Percentiles rank a stretch among this genome's conserved stretches.
Evolutionary conservation across 1,140 invertebrate species (phyloP).

Genomic region (Trinorchestia longiramus): DNA sequence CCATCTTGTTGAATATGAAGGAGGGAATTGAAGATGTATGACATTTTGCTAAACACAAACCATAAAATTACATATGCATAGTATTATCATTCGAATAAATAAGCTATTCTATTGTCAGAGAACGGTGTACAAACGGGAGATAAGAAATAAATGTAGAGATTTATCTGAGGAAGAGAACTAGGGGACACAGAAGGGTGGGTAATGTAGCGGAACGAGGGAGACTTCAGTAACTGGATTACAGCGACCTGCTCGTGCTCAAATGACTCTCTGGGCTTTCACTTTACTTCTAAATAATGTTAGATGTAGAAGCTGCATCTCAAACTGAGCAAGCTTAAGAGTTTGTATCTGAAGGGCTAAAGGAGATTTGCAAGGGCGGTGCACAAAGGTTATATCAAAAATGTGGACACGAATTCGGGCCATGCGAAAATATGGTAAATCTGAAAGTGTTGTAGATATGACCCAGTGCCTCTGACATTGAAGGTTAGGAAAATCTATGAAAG

Average conservation of each 20-base stretch:
- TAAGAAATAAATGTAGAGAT: not conserved
- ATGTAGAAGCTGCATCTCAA: not conserved
- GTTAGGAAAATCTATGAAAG: too few relatives aligned
- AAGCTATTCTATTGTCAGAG: not conserved
- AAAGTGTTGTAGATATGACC: not conserved
- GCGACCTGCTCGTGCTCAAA: not conserved
- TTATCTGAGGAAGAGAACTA: slow-evolving; percentile 11
- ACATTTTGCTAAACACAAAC: not conserved
- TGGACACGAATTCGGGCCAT: not conserved
- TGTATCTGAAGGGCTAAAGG: not conserved
- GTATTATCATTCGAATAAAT: not conserved
- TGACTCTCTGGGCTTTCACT: not conserved
- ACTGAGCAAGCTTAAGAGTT: not conserved
- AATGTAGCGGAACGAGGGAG: slow-evolving; percentile 31
- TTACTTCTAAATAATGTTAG: not conserved
- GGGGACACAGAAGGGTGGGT: slow-evolving; percentile 5
- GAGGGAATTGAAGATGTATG: too few relatives aligned
- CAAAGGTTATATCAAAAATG: not conserved
- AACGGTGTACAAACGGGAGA: not conserved
- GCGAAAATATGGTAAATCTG: too few relatives aligned
- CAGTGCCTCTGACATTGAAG: not conserved
- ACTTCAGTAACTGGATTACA: slow-evolving; percentile 32
- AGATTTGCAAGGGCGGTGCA: not conserved
- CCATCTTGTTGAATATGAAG: too few relatives aligned
- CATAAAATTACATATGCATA: not conserved